Percentiles rank a stretch among this genome's conserved stretches.
Conservation (phyloP, 2,888 invertebrate genomes). For the Syritta pipiens region DNA sequence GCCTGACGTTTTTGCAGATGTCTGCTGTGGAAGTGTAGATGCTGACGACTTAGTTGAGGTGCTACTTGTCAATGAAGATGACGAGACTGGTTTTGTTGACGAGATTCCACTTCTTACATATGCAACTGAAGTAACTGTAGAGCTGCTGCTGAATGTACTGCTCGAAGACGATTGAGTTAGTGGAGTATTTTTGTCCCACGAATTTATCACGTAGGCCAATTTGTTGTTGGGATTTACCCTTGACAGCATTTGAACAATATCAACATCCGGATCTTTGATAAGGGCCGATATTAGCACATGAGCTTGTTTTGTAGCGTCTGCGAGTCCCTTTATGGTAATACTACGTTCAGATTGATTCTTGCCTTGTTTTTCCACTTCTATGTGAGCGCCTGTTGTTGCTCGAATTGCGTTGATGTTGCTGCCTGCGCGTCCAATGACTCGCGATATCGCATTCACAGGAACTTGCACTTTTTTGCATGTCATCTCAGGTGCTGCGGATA, state of each 20-base stretch:
- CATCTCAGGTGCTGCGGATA: constrained; percentile 75
- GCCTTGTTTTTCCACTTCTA: constrained; percentile 98
- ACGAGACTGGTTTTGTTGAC: constrained; percentile 72
- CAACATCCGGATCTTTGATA: constrained; percentile 97
- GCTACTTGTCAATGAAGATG: constrained; percentile 43
- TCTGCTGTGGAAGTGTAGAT: constrained; percentile 31
- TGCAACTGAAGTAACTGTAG: constrained; percentile 74
- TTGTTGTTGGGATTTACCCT: constrained; percentile 80
- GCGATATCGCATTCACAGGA: constrained; percentile 95
- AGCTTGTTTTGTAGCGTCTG: constrained; percentile 95
- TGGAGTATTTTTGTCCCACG: constrained; percentile 78
- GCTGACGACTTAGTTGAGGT: constrained; percentile 37
- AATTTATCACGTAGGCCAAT: constrained; percentile 73
- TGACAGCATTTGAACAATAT: constrained; percentile 90
- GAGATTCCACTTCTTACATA: constrained; percentile 72
- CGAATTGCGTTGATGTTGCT: constrained; percentile 99
- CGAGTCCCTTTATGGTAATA: constrained; percentile 96
- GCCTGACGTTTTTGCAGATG: constrained; percentile 26
- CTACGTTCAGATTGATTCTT: constrained; percentile 96
- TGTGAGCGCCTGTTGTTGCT: constrained; percentile 97
- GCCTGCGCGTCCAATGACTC: constrained; percentile 98
- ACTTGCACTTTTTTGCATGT: constrained; percentile 95
- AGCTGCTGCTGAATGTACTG: constrained; percentile 53
- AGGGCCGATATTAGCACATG: constrained; percentile 93
- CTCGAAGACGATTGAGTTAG: constrained; percentile 63